A percentile compares a stretch with the other conserved stretches of the same genome.
These are phyloP conservation scores for Etheostoma cragini DNA, from an alignment of 2,113 vertebrate species.

Conservation along the genomic window DNA sequence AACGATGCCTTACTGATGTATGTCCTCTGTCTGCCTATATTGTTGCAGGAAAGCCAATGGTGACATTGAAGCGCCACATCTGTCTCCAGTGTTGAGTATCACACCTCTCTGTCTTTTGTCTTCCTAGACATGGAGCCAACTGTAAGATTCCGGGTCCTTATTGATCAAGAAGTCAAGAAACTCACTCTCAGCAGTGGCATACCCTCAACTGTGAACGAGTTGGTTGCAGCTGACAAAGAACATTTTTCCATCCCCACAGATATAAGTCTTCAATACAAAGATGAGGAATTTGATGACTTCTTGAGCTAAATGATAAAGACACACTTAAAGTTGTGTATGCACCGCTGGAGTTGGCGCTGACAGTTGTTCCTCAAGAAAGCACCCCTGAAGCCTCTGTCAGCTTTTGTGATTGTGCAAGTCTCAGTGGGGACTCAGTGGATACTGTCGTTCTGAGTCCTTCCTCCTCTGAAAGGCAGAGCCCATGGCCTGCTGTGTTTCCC, in stretches of 20 bases:
- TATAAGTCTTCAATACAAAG: slow-evolving; percentile 34
- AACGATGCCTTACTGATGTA: not conserved
- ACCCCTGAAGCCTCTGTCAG: not conserved
- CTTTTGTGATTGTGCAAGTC: not conserved
- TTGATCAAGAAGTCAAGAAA: slow-evolving; percentile 4
- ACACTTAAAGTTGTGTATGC: slow-evolving; percentile 41
- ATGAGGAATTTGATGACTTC: slow-evolving; percentile 49
- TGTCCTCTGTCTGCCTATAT: slow-evolving; percentile 10
- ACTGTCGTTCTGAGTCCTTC: not conserved
- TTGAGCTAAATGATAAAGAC: slow-evolving; percentile 48
- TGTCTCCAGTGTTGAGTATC: slow-evolving; percentile 5
- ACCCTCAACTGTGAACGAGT: not conserved
- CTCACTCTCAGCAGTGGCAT: not conserved
- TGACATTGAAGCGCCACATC: slow-evolving; percentile 7
- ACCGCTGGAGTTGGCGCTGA: not conserved
- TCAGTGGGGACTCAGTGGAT: too few relatives aligned
- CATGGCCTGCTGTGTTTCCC: slow-evolving; percentile 16
- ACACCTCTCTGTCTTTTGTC: not conserved
- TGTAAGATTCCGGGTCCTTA: slow-evolving; percentile 4
- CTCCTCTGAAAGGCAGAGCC: not conserved
- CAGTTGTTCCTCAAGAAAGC: not conserved
- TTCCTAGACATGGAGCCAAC: not conserved
- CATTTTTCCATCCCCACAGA: not conserved
- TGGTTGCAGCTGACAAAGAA: not conserved
- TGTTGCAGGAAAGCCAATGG: not conserved